Conservation (phyloP, 2,888 invertebrate genomes). For the Pristionchus maxplancki region DNA sequence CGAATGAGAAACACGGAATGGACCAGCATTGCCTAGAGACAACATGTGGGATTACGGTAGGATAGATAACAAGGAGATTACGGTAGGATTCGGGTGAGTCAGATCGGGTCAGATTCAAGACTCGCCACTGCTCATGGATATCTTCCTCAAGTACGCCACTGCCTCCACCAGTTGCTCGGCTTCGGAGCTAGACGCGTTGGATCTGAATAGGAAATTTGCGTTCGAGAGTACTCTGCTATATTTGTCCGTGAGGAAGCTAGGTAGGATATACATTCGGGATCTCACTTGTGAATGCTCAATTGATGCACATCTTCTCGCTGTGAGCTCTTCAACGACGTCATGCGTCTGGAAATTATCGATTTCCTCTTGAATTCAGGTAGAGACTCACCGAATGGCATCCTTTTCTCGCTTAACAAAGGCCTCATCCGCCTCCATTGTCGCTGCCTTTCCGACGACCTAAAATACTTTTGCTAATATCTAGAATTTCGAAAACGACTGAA, state of each 20-base stretch:
- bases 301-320: slow-evolving; percentile 32
- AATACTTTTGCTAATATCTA: not conserved
- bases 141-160: slow-evolving; percentile 68
- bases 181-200: not conserved
- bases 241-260: not conserved
- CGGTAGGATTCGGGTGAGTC: too few relatives aligned
- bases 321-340: slow-evolving; percentile 11
- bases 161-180: slow-evolving; percentile 68
- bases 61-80: not conserved
- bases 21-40: not conserved
- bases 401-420: not conserved
- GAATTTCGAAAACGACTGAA: too few relatives aligned
- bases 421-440: not conserved
- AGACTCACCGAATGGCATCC: slow-evolving; percentile 6
- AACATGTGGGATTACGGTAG: not conserved
- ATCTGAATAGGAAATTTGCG: not conserved
- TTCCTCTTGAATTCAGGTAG: not conserved
- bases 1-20: not conserved
- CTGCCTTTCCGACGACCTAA: not conserved
- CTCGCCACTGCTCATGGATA: slow-evolving; percentile 57
- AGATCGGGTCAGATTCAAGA: not conserved
- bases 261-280: not conserved
- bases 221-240: not conserved
- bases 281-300: slow-evolving; percentile 26
- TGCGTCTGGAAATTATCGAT: not conserved